Evolutionary conservation across 2,797 vertebrate species (phyloP), one percentile per base, ranked within the genome.

Genomic region (Denticeps clupeoides): DNA sequence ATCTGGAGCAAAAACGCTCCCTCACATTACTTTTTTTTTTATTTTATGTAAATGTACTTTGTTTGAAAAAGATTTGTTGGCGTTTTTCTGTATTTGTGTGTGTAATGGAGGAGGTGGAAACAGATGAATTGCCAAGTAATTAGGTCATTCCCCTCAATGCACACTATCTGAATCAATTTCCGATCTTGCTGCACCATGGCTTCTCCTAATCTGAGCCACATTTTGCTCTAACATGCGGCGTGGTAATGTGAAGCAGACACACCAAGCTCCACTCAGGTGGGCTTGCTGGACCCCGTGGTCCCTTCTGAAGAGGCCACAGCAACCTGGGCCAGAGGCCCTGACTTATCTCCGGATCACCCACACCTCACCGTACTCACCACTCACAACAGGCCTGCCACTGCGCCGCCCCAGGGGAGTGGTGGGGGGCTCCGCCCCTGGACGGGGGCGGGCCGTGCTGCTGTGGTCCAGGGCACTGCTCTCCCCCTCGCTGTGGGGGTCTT

Each of bases 161-260:
- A 49, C 65, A 74, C 58, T 63, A 71, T 80, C 65, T 57, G 56
- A 71, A 75, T 76, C 60, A 59, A 67, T 75, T 73, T 81, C 71
- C 56, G 37, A 75, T 64, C 56, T 64, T 38, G 55, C 57, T 9
- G 23, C 55, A 51, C 61, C 47, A 57, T 60, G 55, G 58, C 64
- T 59, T 64, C 59, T 41, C 49, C 59, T 78, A 78, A 82, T 70
- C 66, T 60, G 65, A 81, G 72, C 76, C 79, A 78, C 71, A 71
- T 80, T 81, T 67, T 63, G 49, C 9, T 42, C 62, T 59, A 58
- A 65, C 13, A 51, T 50, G 43, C 53, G 45, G 38, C 49, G 60
- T 29, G 23, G 42, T 77, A 80, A 76, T 70, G 58, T 40, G 59
- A 62, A 72, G 48, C 78, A 75, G 75, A 69, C 58, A 38, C 42